phyloP scores from a whole-genome alignment of 2,113 vertebrate species.

The Phyllostomus discolor region DNA sequence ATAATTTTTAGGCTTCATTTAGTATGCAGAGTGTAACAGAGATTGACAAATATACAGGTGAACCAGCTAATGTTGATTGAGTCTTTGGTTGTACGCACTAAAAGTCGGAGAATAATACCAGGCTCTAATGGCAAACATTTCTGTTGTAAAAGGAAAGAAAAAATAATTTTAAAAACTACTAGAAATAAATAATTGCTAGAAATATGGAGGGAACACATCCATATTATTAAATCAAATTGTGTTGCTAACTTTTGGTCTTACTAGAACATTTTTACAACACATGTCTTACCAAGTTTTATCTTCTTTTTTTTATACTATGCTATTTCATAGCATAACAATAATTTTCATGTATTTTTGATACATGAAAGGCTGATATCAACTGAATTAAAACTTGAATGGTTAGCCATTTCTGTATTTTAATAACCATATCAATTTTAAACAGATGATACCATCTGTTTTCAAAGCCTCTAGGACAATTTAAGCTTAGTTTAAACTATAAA shows the following conservation, averaged over 20 bases:
- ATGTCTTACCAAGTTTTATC: background rate
- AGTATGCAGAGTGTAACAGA: background rate
- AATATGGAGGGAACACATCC: background rate
- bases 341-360: background rate
- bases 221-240: background rate
- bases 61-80: background rate
- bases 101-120: background rate
- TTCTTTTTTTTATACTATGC: background rate
- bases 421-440: constrained; percentile 7
- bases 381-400: constrained; percentile 38
- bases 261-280: background rate
- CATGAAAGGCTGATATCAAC: background rate
- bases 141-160: background rate
- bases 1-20: background rate
- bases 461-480: constrained; percentile 33
- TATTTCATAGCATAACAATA: background rate
- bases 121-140: background rate
- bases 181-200: background rate
- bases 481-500: constrained; percentile 2
- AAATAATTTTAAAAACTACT: background rate
- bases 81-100: background rate
- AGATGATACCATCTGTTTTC: constrained; percentile 47
- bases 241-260: background rate
- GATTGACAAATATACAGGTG: background rate
- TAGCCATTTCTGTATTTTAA: constrained; percentile 13